phyloP scores from a whole-genome alignment of 2,797 vertebrate genomes.

The Enteromius mattozi region DNA sequence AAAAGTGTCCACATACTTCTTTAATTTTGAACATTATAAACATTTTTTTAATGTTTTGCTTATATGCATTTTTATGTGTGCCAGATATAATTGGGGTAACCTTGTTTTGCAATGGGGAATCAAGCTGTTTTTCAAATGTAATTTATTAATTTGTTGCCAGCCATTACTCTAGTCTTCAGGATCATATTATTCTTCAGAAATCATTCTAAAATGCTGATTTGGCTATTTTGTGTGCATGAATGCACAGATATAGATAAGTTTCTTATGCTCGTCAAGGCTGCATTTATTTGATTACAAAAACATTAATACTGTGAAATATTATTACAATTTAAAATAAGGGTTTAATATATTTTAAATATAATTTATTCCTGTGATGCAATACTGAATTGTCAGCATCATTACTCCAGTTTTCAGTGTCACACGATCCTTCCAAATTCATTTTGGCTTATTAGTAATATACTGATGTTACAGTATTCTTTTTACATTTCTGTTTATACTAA shows the following conservation, averaged over 20 bases:
- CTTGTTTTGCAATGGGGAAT: too few relatives aligned
- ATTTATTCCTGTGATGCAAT: neutral
- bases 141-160: neutral
- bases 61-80: neutral
- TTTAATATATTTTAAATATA: neutral
- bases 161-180: neutral
- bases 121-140: neutral
- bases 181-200: neutral
- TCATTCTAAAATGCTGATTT: neutral
- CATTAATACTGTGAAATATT: neutral
- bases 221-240: neutral
- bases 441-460: too few relatives aligned
- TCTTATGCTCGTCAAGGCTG: neutral
- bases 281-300: neutral
- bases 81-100: neutral
- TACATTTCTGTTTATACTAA: too few relatives aligned
- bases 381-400: neutral
- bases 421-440: neutral
- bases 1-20: neutral
- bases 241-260: neutral
- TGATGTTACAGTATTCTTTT: too few relatives aligned
- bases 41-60: neutral
- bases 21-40: neutral
- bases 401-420: neutral
- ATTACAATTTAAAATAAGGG: neutral